These are phyloP conservation scores for Phoenicopterus ruber DNA, from an alignment of 2,113 vertebrate species.

Conservation along the genomic window DNA sequence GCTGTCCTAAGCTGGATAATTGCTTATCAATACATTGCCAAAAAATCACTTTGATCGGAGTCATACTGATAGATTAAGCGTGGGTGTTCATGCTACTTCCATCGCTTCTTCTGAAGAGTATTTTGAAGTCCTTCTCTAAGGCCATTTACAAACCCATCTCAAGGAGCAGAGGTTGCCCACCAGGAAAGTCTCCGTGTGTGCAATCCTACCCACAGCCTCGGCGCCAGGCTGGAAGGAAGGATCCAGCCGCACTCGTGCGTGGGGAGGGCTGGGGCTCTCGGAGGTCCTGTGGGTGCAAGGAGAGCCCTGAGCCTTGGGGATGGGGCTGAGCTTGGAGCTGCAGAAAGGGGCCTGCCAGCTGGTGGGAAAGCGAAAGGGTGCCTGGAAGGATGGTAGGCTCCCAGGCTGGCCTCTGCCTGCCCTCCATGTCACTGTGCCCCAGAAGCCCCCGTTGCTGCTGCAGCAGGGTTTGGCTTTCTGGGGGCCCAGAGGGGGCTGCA, in stretches of 20 bases:
- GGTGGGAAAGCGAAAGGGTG: neutral
- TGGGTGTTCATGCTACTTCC: neutral
- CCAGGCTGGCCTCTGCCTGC: neutral
- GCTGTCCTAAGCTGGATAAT: neutral
- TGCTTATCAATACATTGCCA: neutral
- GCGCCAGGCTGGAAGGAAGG: neutral
- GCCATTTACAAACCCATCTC: neutral
- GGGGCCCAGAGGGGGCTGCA: accelerated
- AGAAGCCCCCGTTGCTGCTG: accelerated
- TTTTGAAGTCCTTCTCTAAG: neutral
- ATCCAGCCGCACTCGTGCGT: neutral
- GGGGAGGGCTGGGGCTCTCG: neutral
- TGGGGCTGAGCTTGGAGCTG: neutral
- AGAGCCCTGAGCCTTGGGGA: neutral
- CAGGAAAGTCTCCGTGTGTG: neutral
- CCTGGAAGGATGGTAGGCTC: neutral
- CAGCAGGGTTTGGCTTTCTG: neutral
- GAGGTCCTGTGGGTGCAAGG: neutral
- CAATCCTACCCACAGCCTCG: neutral
- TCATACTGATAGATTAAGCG: neutral
- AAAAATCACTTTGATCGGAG: neutral
- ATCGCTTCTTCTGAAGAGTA: neutral
- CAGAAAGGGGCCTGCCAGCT: neutral
- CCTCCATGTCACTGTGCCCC: neutral
- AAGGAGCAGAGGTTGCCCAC: neutral